Base-by-base conservation (phyloP, 2,797 vertebrate species). In the Crypturellus tataupa region DNA sequence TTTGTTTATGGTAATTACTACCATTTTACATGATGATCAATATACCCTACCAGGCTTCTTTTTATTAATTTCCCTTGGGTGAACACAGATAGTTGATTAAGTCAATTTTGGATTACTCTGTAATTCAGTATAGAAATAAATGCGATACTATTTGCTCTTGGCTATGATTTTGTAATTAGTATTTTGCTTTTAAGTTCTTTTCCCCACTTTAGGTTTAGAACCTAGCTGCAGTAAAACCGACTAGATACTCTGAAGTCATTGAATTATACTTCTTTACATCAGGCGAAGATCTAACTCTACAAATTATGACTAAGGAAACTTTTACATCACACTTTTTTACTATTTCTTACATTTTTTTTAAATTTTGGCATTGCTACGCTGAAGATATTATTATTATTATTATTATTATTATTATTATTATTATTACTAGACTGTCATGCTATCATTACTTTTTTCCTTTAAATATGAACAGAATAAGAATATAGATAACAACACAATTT, bases 151-250 rank as follows among this genome's bases (percentile, higher is more conserved):
- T 75, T 95, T 92, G 92, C 93, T 94, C 69, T 78, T 51, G 95
- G 92, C 92, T 95, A 62, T 92, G 89, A 87, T 87, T 96, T 93
- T 80, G 68, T 95, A 93, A 97, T 96, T 93, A 97, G 72, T 58
- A 72, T 86, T 89, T 94, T 84, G 33, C 91, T 96, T 96, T 96
- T 88, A 96, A 93, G 87, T 91, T 94, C 17, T 5, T 81, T 81
- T 79, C 59, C 77, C 86, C 60, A 67, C 87, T 95, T 85, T 75
- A 92, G 87, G 44, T 93, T 76, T 89, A 83, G 77, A 89, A 93
- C 71, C 10, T 65, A 89, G 24, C 27, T 79, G 29, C 42, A 87
- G 75, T 33, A 96, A 94, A 93, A 75, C 9, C 25, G 78, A 85
- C 67, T 2, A 85, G 42, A 81, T 80, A 33, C 39, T 93, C 42